These are phyloP conservation scores for Macropodus opercularis DNA, from an alignment of 2,797 vertebrate genomes.

Conservation along the genomic window DNA sequence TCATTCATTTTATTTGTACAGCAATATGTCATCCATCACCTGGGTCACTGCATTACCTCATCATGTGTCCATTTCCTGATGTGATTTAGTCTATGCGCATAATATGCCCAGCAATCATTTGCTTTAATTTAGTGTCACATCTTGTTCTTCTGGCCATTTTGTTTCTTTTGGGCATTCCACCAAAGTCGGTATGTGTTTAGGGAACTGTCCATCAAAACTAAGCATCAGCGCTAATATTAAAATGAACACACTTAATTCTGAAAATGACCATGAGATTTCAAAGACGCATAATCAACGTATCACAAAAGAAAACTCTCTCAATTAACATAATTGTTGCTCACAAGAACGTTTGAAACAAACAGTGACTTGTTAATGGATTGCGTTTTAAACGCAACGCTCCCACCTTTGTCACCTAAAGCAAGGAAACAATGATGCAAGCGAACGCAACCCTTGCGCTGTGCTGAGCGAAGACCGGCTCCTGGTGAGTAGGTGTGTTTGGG, in stretches of 20 bases:
- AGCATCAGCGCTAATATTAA: too few species aligned
- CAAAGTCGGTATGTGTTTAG: constrained; percentile 32
- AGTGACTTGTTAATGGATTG: constrained; percentile 55
- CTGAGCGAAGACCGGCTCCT: constrained; percentile 30
- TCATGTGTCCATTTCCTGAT: constrained; percentile 52
- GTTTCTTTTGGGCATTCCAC: constrained; percentile 29
- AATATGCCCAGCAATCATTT: constrained; percentile 27
- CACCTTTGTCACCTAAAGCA: constrained; percentile 51
- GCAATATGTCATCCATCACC: constrained; percentile 48
- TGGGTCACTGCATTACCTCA: constrained; percentile 38
- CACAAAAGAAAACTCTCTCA: not conserved
- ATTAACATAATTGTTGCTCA: too few species aligned
- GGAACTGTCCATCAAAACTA: too few species aligned
- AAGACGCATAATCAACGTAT: not conserved
- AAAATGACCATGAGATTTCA: not conserved
- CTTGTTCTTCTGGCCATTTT: constrained; percentile 33
- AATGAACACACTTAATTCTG: not conserved
- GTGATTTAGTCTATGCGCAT: constrained; percentile 31
- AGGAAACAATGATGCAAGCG: constrained; percentile 68
- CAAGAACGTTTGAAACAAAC: too few species aligned
- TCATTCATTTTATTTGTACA: constrained; percentile 33
- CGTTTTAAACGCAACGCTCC: constrained; percentile 50
- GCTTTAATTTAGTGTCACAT: constrained; percentile 44
- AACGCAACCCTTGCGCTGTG: constrained; percentile 54
- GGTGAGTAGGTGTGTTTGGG: constrained; percentile 59